Percentiles rank a stretch among this genome's conserved stretches.
Conservation (phyloP, 2,888 invertebrate species). For the Drosophila testacea region DNA sequence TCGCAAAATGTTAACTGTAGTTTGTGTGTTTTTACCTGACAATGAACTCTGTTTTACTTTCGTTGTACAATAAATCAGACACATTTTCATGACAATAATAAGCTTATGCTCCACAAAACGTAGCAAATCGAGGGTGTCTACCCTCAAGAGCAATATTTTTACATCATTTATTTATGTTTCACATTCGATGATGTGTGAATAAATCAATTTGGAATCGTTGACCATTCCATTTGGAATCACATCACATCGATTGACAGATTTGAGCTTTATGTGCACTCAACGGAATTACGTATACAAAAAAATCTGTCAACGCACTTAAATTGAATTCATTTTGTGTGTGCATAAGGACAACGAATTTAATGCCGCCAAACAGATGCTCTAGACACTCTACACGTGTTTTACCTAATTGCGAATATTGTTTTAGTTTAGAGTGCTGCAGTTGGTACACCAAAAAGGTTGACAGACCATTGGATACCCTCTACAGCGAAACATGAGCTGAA, state of each 20-base stretch:
- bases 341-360: constrained; percentile 14
- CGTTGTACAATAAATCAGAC: neutral
- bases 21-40: constrained; percentile 19
- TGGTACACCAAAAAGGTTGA: too few species aligned
- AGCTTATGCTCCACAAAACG: neutral
- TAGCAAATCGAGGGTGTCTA: neutral
- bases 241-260: constrained; percentile 6
- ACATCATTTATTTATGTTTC: constrained; percentile 18
- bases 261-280: constrained; percentile 17
- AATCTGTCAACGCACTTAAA: constrained; percentile 29
- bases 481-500: neutral
- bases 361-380: constrained; percentile 9
- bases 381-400: constrained; percentile 3
- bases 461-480: neutral
- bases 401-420: constrained; percentile 3
- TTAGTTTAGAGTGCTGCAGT: neutral
- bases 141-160: neutral
- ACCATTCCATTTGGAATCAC: constrained; percentile 9
- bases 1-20: constrained; percentile 7
- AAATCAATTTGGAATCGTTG: constrained; percentile 36
- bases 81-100: constrained; percentile 30
- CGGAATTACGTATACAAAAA: neutral
- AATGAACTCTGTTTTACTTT: constrained; percentile 28
- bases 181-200: constrained; percentile 27
- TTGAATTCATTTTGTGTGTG: constrained; percentile 23